Evolutionary conservation across 2,888 invertebrate genomes (phyloP).

Genomic region (Dastarcus helophoroides): DNA sequence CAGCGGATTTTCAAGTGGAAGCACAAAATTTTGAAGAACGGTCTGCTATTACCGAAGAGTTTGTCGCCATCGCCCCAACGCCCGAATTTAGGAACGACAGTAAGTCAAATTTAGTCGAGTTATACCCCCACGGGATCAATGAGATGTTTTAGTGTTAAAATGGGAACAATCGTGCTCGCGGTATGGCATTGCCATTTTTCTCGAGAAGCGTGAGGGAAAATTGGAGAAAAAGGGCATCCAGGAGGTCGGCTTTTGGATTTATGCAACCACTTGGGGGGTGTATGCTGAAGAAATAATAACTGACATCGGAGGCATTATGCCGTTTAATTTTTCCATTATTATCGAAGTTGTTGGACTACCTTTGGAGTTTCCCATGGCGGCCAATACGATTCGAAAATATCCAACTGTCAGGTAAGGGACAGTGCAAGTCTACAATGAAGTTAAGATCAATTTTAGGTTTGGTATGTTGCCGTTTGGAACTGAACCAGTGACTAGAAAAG

Average conservation of each 20-base stretch:
- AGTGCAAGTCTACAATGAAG: background rate
- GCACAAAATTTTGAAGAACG: constrained; percentile 25
- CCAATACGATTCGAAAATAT: constrained; percentile 22
- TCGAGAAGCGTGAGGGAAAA: constrained; percentile 20
- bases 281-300: constrained; percentile 36
- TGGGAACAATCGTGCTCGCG: constrained; percentile 24
- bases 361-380: constrained; percentile 31
- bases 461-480: constrained; percentile 10
- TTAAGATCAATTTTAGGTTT: background rate
- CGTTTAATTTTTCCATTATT: constrained; percentile 30
- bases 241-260: constrained; percentile 32
- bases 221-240: constrained; percentile 23
- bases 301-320: constrained; percentile 29
- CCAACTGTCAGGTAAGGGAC: constrained; percentile 27
- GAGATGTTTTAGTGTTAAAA: constrained; percentile 20
- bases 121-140: background rate
- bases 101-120: no score
- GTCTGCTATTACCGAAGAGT: background rate
- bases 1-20: constrained; percentile 18
- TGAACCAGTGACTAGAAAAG: constrained; percentile 12
- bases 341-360: constrained; percentile 33
- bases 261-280: constrained; percentile 38
- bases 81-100: no score
- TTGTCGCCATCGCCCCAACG: constrained; percentile 1
- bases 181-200: constrained; percentile 30